A percentile compares a stretch with the other conserved stretches of the same genome.
These are phyloP conservation scores for human DNA, from an alignment of 2,113 vertebrate genomes.

Conservation along the genomic window DNA sequence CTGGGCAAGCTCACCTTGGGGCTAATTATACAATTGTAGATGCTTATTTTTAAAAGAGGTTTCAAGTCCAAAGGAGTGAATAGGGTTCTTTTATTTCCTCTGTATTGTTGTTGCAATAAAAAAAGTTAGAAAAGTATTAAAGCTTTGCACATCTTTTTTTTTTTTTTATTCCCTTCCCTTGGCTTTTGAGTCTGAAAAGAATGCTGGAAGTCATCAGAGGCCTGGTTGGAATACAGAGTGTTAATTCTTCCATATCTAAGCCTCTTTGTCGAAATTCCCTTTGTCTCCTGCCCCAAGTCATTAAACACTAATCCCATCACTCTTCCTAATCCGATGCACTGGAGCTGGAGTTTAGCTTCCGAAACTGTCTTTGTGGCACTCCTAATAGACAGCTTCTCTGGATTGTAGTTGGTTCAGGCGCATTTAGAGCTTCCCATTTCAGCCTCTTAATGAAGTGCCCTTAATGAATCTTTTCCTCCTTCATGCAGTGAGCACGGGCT, in stretches of 20 bases:
- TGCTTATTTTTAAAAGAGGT: constrained; percentile 76
- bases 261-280: constrained; percentile 91
- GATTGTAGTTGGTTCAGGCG: constrained; percentile 85
- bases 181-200: constrained; percentile 83
- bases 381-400: constrained; percentile 90
- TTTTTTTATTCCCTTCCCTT: constrained; percentile 43
- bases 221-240: constrained; percentile 90
- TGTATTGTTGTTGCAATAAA: constrained; percentile 48
- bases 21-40: constrained; percentile 45
- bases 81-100: constrained; percentile 72
- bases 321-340: constrained; percentile 96
- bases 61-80: constrained; percentile 71
- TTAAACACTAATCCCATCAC: constrained; percentile 99
- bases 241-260: constrained; percentile 95
- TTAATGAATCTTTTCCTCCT: constrained; percentile 92
- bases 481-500: constrained; percentile 83
- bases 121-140: constrained; percentile 80
- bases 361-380: constrained; percentile 92
- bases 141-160: constrained; percentile 74
- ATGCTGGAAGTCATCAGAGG: constrained; percentile 87
- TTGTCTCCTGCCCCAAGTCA: constrained; percentile 98
- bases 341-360: constrained; percentile 91
- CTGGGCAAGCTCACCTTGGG: constrained; percentile 35
- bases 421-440: constrained; percentile 85
- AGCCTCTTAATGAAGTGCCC: constrained; percentile 91